Base-by-base conservation (phyloP, 2,888 invertebrate genomes). In the Netelia melanura region DNA sequence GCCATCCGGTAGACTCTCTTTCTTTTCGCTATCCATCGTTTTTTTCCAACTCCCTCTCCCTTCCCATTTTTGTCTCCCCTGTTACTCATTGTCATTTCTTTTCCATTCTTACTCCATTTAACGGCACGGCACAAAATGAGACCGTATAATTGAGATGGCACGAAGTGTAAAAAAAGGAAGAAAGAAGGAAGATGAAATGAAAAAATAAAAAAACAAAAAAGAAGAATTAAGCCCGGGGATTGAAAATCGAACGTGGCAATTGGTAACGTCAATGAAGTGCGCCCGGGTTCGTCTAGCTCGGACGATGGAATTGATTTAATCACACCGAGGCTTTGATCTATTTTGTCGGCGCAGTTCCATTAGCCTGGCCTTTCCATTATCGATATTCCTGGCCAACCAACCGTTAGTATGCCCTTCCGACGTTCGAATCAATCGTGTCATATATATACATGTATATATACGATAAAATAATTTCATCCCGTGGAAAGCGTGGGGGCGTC, bases 261-360 rank as follows among this genome's bases (percentile, higher is more conserved):
- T 10, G 44, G n/a, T 70, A 67, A 54, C 70, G 48, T 21, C 64
- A 58, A 77, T 70, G 65, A 65, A 70, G 25, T 48, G 30, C 64
- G 21, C 25, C 58, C 30, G 54, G 14, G 30, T 76, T 70, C 64
- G 64, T 54, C 44, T 52, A 23, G 48, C 48, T 75, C 38, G 68
- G 43, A 54, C 75, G 75, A 62, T 65, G 70, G 67, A 79, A 64
- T 78, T 78, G 76, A 87, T 86, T 81, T 68, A 85, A 86, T 87
- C 83, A 87, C 62, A 68, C 23, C 68, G 78, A 48, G 78, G 85
- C 87, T 87, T 87, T 87, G 85, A 86, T 86, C 87, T 83, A 81
- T 86, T 86, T 83, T 83, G 75, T 75, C 71, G 74, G 74, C 70
- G 71, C 54, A 79, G 79, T 72, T 86, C 86, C 86, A 87, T 87